A percentile compares a stretch with the other conserved stretches of the same genome.
phyloP scores from a whole-genome alignment of 2,797 vertebrate species.

The Morus bassanus region DNA sequence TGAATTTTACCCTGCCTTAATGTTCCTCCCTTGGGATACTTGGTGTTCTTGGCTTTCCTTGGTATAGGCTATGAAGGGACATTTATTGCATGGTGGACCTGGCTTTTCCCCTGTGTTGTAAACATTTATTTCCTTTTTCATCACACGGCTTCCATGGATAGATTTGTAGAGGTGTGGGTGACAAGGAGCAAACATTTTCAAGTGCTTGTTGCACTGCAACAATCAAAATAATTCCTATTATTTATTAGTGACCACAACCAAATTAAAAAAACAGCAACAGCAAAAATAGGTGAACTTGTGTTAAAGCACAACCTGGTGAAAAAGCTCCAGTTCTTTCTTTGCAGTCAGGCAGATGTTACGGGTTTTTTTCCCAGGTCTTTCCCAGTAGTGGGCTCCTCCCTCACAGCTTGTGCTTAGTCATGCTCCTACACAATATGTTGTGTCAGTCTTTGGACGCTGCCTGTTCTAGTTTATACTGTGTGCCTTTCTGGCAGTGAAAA shows the following conservation, averaged over 20 bases:
- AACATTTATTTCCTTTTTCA: background rate
- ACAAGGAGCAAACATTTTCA: background rate
- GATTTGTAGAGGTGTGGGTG: background rate
- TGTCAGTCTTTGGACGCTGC: background rate
- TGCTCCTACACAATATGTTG: background rate
- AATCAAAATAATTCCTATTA: background rate
- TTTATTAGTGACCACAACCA: background rate
- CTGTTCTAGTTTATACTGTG: background rate
- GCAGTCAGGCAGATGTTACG: background rate
- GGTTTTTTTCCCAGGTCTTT: background rate
- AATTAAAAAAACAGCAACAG: background rate
- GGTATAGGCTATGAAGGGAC: background rate
- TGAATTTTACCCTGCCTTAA: background rate
- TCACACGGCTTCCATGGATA: background rate
- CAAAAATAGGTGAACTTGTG: background rate
- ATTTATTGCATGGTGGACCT: background rate
- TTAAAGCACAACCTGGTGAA: background rate
- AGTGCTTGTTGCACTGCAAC: background rate
- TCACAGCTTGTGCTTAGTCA: fast-evolving
- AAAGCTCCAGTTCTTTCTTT: background rate
- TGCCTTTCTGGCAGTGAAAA: background rate
- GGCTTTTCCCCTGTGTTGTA: background rate
- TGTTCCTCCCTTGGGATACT: background rate
- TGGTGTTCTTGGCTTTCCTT: background rate
- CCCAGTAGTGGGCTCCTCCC: background rate